These are phyloP conservation scores for Melitaea athalia DNA, from an alignment of 2,888 invertebrate genomes.

Conservation along the genomic window DNA sequence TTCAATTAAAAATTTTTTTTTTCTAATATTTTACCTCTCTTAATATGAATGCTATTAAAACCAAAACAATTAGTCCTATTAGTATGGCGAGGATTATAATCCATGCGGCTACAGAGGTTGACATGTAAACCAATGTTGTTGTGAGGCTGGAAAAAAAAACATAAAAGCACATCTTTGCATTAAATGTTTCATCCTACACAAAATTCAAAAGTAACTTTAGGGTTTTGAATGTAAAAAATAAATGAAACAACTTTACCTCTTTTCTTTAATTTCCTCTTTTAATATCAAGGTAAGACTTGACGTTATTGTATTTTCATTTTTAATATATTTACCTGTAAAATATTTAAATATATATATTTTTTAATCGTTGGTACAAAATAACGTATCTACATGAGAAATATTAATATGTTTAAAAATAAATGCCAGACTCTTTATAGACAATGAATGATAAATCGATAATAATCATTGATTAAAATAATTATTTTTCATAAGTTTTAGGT, in stretches of 20 bases:
- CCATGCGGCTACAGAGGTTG: conserved; percentile 49
- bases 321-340: too few species aligned
- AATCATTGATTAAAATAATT: too few species aligned
- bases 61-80: conserved; percentile 53
- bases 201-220: background rate
- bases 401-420: too few species aligned
- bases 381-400: too few species aligned
- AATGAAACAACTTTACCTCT: background rate
- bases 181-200: background rate
- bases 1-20: background rate
- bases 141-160: conserved; percentile 43
- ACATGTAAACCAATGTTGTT: conserved; percentile 41
- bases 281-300: background rate
- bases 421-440: too few species aligned
- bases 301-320: background rate
- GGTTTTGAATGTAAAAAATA: background rate
- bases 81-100: conserved; percentile 53
- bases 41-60: conserved; percentile 51
- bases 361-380: too few species aligned
- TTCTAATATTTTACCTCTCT: conserved; percentile 50
- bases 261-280: background rate
- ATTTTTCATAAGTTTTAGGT: too few species aligned
- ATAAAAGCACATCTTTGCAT: too few species aligned
- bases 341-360: too few species aligned
- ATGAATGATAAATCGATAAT: too few species aligned